Evolutionary conservation across 37 sponge, comb jelly and placozoan genomes (phyloP).

Genomic region (Cladorhizidae sp.): DNA sequence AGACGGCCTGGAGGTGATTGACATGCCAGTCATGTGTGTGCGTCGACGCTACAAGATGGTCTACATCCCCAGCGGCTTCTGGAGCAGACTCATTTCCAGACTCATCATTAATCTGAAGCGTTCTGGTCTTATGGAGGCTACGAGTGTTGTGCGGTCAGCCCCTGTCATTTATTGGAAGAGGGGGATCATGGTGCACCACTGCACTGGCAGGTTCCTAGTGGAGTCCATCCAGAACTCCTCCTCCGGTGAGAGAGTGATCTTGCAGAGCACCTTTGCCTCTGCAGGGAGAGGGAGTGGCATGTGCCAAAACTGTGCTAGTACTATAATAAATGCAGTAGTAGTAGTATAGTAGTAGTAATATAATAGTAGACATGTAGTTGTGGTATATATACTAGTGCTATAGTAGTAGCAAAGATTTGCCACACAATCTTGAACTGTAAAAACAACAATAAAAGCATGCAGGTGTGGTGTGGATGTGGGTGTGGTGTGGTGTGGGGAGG

Average conservation of each 20-base stretch:
- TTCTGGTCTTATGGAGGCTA: constrained; percentile 53
- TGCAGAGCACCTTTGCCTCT: too few species aligned
- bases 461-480: background rate
- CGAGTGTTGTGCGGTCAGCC: background rate
- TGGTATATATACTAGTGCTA: too few species aligned
- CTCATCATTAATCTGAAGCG: constrained; percentile 86
- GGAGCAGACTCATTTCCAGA: constrained; percentile 92
- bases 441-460: too few species aligned
- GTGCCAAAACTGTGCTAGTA: too few species aligned
- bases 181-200: constrained; percentile 72
- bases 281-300: too few species aligned
- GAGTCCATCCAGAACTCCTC: constrained; percentile 45
- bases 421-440: too few species aligned
- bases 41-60: constrained; percentile 79
- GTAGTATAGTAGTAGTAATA: too few species aligned
- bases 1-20: constrained; percentile 40
- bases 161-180: constrained; percentile 81
- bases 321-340: too few species aligned
- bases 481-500: background rate
- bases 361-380: too few species aligned
- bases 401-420: too few species aligned
- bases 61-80: constrained; percentile 94
- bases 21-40: constrained; percentile 35
- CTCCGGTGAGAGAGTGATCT: constrained; percentile 5
- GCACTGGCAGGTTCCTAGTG: constrained; percentile 75